These are phyloP conservation scores for Hylaeus anthracinus DNA, from an alignment of 1,140 invertebrate species.

Conservation along the genomic window DNA sequence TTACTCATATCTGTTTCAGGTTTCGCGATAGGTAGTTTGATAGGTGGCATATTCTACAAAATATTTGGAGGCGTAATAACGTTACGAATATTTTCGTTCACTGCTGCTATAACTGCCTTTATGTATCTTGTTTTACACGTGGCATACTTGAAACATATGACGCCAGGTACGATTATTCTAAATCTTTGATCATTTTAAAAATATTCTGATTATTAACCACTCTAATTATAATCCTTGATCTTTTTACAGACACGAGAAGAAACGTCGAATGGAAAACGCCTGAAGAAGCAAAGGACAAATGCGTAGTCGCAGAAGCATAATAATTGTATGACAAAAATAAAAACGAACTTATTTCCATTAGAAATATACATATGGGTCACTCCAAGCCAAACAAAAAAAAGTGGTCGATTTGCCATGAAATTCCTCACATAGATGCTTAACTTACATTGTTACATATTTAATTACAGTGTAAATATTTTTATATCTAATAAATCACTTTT, in stretches of 20 bases:
- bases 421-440: neutral
- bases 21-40: conserved; percentile 84
- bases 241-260: conserved; percentile 58
- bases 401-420: too few species aligned
- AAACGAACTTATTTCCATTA: conserved; percentile 6
- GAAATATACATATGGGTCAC: neutral
- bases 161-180: conserved; percentile 65
- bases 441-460: neutral
- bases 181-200: neutral
- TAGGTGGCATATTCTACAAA: conserved; percentile 84
- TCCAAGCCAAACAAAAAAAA: too few species aligned
- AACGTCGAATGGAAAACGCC: conserved; percentile 75
- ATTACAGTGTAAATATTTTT: neutral
- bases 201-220: neutral
- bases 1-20: conserved; percentile 71
- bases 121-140: conserved; percentile 80
- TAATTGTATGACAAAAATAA: neutral
- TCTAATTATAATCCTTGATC: conserved; percentile 9
- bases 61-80: conserved; percentile 81
- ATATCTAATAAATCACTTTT: neutral
- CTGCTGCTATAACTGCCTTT: conserved; percentile 81
- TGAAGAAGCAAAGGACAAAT: conserved; percentile 67
- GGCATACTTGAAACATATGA: conserved; percentile 73
- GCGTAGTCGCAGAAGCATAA: conserved; percentile 11
- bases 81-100: conserved; percentile 81